Evolutionary conservation across 2,113 vertebrate genomes (phyloP).

Genomic region (Rhinichthys klamathensis): DNA sequence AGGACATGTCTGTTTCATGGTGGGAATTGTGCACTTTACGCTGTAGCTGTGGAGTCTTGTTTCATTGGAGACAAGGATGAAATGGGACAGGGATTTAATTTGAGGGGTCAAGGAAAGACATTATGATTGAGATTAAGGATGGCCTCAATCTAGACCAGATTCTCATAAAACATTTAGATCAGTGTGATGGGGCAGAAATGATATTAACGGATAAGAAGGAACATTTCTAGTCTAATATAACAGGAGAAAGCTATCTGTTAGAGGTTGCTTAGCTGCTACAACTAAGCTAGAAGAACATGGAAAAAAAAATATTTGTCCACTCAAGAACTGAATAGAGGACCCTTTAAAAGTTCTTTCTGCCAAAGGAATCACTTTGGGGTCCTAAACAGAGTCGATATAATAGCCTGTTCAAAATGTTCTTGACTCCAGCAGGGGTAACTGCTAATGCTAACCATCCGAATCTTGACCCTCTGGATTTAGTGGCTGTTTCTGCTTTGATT

Average conservation of each 20-base stretch:
- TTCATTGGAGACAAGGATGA: neutral
- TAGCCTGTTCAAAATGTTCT: neutral
- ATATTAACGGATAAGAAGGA: too few relatives aligned
- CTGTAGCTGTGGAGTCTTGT: conserved; percentile 50
- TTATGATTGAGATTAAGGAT: neutral
- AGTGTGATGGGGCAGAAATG: too few relatives aligned
- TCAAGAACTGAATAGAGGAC: neutral
- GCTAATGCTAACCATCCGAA: neutral
- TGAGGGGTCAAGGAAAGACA: conserved; percentile 11
- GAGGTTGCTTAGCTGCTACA: too few relatives aligned
- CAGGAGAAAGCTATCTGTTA: too few relatives aligned
- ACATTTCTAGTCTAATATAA: too few relatives aligned
- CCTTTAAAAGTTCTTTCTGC: neutral
- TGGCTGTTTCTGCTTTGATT: conserved; percentile 71
- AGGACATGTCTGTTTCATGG: conserved; percentile 48
- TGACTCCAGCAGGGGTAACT: conserved; percentile 23
- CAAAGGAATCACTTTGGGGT: too few relatives aligned
- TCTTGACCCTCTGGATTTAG: conserved; percentile 4
- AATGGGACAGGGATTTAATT: conserved; percentile 40
- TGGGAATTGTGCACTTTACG: conserved; percentile 63
- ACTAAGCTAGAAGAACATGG: too few relatives aligned
- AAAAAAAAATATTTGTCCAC: neutral
- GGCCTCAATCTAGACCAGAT: neutral
- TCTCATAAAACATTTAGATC: too few relatives aligned
- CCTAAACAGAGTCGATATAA: neutral